Evolutionary conservation across 2,797 vertebrate genomes (phyloP), one percentile per base, ranked within the genome.

Genomic region (Sebastes matsubarae): DNA sequence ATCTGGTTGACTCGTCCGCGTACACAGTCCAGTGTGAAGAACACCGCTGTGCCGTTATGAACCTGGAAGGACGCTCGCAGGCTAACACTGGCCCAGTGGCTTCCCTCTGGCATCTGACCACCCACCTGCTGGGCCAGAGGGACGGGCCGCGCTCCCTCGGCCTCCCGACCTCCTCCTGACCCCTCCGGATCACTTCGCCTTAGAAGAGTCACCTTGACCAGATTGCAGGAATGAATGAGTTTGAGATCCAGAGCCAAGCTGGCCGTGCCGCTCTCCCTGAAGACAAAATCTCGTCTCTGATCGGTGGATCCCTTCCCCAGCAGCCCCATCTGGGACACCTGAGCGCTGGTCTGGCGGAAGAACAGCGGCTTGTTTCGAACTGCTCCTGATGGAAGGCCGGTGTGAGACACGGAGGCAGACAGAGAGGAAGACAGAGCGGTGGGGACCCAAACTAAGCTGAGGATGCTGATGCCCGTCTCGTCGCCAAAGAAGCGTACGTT

Each of bases 1-100:
- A 98, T 96, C 89, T 97, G 96, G 91, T 97, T 98, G 91, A 97
- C 94, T 46, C 97, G 95, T 74, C 97, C 97, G 3, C 96, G 96
- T 2, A 97, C 94, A 8, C 97, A 98, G 93, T 98, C 96, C 88
- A 98, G 89, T 24, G 96, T 96, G 92, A 96, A 90, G 18, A 95
- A 96, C 74, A 97, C 73, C 4, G 92, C 36, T 3, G 97, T 97
- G 38, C 96, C 95, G 0, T 97, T 98, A 6, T 42, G 92, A 32
- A 97, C 97, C 72, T 94, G 92, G 86, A 98, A 97, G 8, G 97
- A 97, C 0, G 94, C 95, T 54, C 94, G 92, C 42, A 98, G 93
- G 9, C 94, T 95, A 77, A 97, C 84, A 1, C 94, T 96, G 83
- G 95, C 95, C 97, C 97, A 98, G 2, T 93, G 86, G 68, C 96